Conservation (phyloP, 2,113 vertebrate genomes). For the Blennius ocellaris region DNA sequence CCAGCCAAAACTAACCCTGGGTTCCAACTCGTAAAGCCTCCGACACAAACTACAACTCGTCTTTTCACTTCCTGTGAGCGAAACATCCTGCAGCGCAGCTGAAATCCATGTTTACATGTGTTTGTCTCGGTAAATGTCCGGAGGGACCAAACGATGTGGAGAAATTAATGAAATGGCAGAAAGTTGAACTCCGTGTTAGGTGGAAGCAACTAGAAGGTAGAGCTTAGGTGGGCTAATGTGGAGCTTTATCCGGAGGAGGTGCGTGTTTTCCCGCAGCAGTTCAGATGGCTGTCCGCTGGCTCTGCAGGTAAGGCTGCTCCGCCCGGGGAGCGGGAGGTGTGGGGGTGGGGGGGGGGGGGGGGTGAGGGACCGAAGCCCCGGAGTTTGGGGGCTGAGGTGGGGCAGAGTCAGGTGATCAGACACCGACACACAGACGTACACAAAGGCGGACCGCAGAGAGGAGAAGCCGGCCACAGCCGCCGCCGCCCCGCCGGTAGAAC, state of each 20-base stretch:
- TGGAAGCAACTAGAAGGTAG: slow-evolving; percentile 57
- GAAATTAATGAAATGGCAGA: fast-evolving
- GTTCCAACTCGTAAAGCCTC: background rate
- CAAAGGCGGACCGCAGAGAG: too few species aligned
- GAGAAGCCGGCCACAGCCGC: too few species aligned
- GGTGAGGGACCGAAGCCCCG: background rate
- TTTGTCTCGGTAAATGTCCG: too few species aligned
- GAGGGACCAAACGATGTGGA: fast-evolving
- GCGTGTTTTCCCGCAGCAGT: slow-evolving; percentile 21
- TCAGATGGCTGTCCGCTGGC: slow-evolving; percentile 85
- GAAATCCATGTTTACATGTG: fast-evolving
- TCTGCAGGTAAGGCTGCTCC: slow-evolving; percentile 81
- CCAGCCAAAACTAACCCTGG: slow-evolving; percentile 46
- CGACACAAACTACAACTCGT: background rate
- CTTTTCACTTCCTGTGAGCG: fast-evolving
- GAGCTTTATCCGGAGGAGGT: slow-evolving; percentile 38
- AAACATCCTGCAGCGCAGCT: fast-evolving
- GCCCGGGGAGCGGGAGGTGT: background rate
- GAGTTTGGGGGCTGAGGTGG: slow-evolving; percentile 53
- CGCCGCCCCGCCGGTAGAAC: too few species aligned
- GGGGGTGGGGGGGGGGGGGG: background rate
- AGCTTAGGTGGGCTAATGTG: slow-evolving; percentile 68
- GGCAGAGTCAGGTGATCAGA: slow-evolving; percentile 71
- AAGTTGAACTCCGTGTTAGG: slow-evolving; percentile 63
- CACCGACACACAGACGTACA: background rate